These are phyloP conservation scores for Lasioglossum leucozonium DNA, from an alignment of 2,888 invertebrate species.

Conservation along the genomic window DNA sequence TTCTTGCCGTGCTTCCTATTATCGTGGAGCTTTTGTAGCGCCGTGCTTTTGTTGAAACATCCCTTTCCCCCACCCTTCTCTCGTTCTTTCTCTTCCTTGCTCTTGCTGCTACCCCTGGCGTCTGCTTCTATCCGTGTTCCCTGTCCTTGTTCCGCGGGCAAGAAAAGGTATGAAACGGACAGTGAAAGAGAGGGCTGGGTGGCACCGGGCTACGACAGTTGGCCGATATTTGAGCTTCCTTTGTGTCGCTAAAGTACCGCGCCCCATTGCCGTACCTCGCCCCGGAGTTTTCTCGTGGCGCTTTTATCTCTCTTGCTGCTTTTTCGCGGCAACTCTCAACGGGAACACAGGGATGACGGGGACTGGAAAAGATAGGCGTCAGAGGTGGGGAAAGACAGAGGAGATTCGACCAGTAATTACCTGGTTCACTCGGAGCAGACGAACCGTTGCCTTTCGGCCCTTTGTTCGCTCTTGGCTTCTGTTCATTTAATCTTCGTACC, in stretches of 20 bases:
- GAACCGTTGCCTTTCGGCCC: conserved; percentile 72
- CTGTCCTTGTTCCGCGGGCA: conserved; percentile 45
- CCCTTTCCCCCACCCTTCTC: conserved; percentile 30
- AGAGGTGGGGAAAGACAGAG: conserved; percentile 60
- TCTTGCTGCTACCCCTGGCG: background rate
- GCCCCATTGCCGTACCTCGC: conserved; percentile 68
- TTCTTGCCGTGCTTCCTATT: conserved; percentile 74
- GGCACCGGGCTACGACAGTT: conserved; percentile 80
- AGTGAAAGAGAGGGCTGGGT: conserved; percentile 68
- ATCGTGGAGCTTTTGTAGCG: conserved; percentile 73
- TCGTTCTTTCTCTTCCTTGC: conserved; percentile 18
- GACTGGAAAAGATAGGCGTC: conserved; percentile 59
- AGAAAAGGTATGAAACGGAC: conserved; percentile 66
- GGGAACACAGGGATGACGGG: conserved; percentile 47
- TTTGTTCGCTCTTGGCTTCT: conserved; percentile 65
- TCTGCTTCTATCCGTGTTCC: conserved; percentile 6
- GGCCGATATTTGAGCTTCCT: conserved; percentile 82
- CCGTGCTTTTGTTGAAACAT: conserved; percentile 70
- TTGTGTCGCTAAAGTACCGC: conserved; percentile 78
- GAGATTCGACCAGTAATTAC: conserved; percentile 76
- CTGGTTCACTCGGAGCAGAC: conserved; percentile 73
- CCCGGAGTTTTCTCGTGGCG: conserved; percentile 69
- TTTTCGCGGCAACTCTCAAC: conserved; percentile 59
- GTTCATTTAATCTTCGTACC: conserved; percentile 69
- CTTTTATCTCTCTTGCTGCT: conserved; percentile 69